Evolutionary conservation across 2,888 invertebrate genomes (phyloP).

Genomic region (Anoplius nigerrimus): DNA sequence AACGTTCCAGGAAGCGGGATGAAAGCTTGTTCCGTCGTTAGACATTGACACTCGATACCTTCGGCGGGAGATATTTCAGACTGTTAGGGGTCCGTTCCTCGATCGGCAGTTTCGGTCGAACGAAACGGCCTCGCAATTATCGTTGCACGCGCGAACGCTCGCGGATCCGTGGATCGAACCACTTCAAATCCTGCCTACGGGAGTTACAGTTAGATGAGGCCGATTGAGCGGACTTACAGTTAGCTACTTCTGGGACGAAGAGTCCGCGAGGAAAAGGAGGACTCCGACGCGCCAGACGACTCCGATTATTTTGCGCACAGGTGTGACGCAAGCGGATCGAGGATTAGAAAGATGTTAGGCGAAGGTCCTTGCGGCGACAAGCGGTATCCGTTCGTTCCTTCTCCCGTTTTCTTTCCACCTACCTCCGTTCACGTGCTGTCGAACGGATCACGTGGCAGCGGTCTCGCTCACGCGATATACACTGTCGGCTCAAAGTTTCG

Average conservation of each 20-base stretch:
- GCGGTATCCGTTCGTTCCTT: conserved; percentile 38
- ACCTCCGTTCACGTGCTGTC: conserved; percentile 45
- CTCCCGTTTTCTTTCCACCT: conserved; percentile 30
- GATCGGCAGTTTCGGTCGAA: background rate
- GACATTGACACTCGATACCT: no score
- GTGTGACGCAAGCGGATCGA: conserved; percentile 39
- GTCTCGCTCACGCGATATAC: conserved; percentile 24
- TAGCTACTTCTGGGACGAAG: no score
- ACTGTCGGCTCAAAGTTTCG: background rate
- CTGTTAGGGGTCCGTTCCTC: no score
- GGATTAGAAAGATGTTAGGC: conserved; percentile 35
- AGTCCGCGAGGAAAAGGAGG: background rate
- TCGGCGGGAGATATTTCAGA: no score
- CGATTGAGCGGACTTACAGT: no score
- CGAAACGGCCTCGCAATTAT: background rate
- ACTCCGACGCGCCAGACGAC: no score
- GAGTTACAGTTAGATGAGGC: no score
- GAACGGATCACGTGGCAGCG: conserved; percentile 44
- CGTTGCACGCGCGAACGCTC: background rate
- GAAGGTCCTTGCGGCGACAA: conserved; percentile 35
- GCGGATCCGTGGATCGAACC: no score
- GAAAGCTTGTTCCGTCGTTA: no score
- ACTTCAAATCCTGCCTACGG: no score
- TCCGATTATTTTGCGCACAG: conserved; percentile 14
- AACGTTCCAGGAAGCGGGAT: no score